These are phyloP conservation scores for Lipotes vexillifer DNA, from an alignment of 2,113 vertebrate species.

Conservation along the genomic window DNA sequence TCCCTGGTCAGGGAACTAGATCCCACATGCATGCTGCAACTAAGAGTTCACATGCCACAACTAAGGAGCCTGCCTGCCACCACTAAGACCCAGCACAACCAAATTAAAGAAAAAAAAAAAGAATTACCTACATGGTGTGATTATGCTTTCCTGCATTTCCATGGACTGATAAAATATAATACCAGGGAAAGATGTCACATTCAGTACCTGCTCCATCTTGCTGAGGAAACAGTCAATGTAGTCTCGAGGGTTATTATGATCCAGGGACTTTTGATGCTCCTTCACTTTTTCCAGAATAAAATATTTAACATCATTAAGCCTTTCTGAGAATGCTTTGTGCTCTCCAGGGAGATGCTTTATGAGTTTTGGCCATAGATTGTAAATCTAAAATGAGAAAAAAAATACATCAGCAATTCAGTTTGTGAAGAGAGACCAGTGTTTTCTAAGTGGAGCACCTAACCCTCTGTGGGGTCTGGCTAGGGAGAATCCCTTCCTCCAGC, in stretches of 20 bases:
- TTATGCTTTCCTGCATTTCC: not conserved
- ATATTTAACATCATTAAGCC: not conserved
- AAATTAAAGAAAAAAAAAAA: not conserved
- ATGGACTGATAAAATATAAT: not conserved
- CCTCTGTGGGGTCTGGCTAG: not conserved
- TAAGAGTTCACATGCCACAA: no score
- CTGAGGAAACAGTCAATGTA: slow-evolving; percentile 86
- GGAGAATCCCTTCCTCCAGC: not conserved
- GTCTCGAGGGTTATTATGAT: slow-evolving; percentile 77
- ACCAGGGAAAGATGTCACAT: not conserved
- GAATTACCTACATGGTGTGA: not conserved
- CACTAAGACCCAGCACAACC: no score
- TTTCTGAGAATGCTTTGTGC: not conserved
- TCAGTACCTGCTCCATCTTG: slow-evolving; percentile 79
- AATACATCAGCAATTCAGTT: not conserved
- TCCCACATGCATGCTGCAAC: no score
- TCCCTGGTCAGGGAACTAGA: no score
- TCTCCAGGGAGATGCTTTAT: slow-evolving; percentile 35
- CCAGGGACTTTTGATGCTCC: slow-evolving; percentile 77
- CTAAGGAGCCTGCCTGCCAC: no score
- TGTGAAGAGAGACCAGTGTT: not conserved
- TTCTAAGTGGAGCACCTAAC: not conserved
- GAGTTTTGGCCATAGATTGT: slow-evolving; percentile 19
- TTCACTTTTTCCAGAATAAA: slow-evolving; percentile 72
- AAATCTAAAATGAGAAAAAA: slow-evolving; percentile 6